Evolutionary conservation across 30 jellyfish, hydroid and myxozoan genomes (phyloP).

Genomic region (Cassiopea xamachana): DNA sequence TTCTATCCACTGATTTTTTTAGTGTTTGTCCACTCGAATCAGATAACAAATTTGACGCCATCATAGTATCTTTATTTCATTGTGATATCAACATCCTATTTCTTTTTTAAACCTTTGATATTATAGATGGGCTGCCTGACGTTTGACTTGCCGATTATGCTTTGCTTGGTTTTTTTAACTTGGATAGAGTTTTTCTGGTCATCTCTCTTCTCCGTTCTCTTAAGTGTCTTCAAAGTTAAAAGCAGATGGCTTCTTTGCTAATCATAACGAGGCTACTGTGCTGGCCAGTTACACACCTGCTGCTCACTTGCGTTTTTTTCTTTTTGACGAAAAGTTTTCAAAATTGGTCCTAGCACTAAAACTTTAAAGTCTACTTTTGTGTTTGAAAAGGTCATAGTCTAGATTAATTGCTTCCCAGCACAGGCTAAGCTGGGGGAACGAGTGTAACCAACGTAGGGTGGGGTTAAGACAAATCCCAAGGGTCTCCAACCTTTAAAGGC

Average conservation of each 20-base stretch:
- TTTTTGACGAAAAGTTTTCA: background rate
- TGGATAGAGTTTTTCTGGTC: background rate
- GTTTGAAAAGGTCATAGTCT: no score
- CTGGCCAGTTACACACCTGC: background rate
- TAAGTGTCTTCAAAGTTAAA: background rate
- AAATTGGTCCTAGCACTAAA: no score
- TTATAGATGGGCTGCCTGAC: background rate
- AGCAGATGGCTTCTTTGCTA: conserved; percentile 2
- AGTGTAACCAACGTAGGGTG: no score
- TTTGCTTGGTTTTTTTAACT: no score
- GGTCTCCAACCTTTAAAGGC: no score
- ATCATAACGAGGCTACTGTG: background rate
- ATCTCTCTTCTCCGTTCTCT: background rate
- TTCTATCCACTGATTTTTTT: conserved; percentile 48
- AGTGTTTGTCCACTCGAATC: conserved; percentile 75
- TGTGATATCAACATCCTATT: background rate
- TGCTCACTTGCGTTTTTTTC: background rate
- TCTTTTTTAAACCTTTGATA: background rate
- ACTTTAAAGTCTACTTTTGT: no score
- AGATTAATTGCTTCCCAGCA: no score
- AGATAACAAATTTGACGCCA: conserved; percentile 48
- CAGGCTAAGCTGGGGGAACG: no score
- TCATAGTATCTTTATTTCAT: background rate
- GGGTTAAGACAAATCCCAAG: no score
- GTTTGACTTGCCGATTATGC: background rate